Evolutionary conservation across 2,113 vertebrate species (phyloP), one percentile per base, ranked within the genome.

Genomic region (Capricornis sumatraensis): DNA sequence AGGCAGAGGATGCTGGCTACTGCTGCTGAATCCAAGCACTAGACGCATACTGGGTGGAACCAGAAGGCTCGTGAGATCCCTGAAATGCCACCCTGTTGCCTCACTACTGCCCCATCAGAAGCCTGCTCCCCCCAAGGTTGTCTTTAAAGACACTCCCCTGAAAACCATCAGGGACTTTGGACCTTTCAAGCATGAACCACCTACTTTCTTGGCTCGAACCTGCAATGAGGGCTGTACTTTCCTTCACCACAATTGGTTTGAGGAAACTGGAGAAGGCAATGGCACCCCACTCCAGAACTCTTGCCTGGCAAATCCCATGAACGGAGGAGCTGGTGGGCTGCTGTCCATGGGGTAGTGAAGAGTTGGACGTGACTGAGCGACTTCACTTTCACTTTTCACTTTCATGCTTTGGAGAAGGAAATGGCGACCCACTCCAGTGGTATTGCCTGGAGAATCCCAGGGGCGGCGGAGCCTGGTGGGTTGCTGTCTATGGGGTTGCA

Each of bases 291-390:
- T 25, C 55, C 55, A 25, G 55, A 25, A 23, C 3, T 25, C 55
- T 57, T 57, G 55, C 55, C 55, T 57, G 55, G 21, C 3, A 25
- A 57, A 57, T 57, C 55, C 55, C 21, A 57, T 9, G 55, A 21
- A 57, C 1, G 1, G 55, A 57, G 55, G 21, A 57, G 55, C 55
- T 23, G 8, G 8, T 57, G 55, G 55, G 55, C 55, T 57, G 55
- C 55, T 3, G 0, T 23, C 55, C 55, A 57, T 23, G 55, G 7
- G 21, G 55, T 57, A 0, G 55, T 0, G 3, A 57, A 57, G 8
- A 57, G 55, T 57, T 8, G 0, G 55, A 23, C 55, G 23, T 0
- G 55, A 57, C 55, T 57, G 55, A 57, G 3, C 8, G 1, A 57
- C 53, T 57, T 57, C 55, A 9, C 55, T 57, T 57, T 23, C 21